phyloP scores from a whole-genome alignment of 2,888 invertebrate species.

The Tholera decimalis region DNA sequence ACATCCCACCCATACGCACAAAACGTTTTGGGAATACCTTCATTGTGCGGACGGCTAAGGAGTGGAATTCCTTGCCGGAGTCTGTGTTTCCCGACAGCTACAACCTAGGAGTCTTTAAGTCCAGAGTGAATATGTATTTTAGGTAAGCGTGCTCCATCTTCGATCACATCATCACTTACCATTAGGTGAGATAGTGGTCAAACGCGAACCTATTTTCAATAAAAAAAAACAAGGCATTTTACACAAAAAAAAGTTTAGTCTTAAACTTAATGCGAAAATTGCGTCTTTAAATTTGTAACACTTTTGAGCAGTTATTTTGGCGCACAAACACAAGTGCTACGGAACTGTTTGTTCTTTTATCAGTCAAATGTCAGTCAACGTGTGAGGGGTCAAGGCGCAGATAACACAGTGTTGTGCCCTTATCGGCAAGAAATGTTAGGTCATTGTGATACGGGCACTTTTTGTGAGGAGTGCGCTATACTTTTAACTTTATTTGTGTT shows the following conservation, averaged over 20 bases:
- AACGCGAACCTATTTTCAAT: too few relatives aligned
- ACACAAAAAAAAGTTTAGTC: background rate
- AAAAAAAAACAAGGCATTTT: too few relatives aligned
- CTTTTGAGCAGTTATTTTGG: conserved; percentile 31
- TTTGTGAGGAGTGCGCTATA: conserved; percentile 32
- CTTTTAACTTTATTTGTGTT: conserved; percentile 16
- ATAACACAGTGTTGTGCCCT: conserved; percentile 57
- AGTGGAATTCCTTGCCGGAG: too few relatives aligned
- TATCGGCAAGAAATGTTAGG: conserved; percentile 58
- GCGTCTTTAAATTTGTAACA: background rate
- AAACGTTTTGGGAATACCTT: too few relatives aligned
- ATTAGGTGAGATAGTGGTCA: too few relatives aligned
- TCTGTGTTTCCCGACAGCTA: too few relatives aligned
- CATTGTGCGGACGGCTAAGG: too few relatives aligned
- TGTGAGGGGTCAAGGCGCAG: conserved; percentile 63
- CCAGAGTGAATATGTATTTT: too few relatives aligned
- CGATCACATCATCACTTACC: too few relatives aligned
- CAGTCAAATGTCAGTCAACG: conserved; percentile 54
- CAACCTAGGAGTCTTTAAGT: too few relatives aligned
- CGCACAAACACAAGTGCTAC: conserved; percentile 25
- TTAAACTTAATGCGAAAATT: background rate
- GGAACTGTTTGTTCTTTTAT: conserved; percentile 45
- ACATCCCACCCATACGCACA: too few relatives aligned
- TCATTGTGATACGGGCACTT: conserved; percentile 38
- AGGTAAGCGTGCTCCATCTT: too few relatives aligned